Percentiles rank a stretch among this genome's conserved stretches.
These are phyloP conservation scores for Hypomecis atomaria DNA, from an alignment of 2,888 invertebrate genomes.

Conservation along the genomic window DNA sequence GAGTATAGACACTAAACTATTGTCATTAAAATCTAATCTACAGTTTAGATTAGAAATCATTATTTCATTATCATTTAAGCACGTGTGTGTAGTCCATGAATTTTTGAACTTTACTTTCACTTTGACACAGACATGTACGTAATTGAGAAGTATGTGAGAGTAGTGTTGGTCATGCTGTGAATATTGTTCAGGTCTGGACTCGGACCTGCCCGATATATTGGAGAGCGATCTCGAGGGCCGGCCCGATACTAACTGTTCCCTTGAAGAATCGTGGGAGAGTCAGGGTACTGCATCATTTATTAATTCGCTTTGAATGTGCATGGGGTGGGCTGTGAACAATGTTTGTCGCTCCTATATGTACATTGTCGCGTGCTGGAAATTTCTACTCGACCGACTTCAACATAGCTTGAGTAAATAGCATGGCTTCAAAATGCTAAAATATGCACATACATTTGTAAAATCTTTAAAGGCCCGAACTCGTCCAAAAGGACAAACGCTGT, in stretches of 20 bases:
- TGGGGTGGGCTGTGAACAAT: constrained; percentile 61
- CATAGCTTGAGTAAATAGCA: constrained; percentile 46
- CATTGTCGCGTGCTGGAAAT: constrained; percentile 39
- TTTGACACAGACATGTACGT: constrained; percentile 17
- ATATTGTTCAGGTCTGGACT: constrained; percentile 81
- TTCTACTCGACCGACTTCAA: constrained; percentile 32
- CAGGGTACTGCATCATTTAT: constrained; percentile 70
- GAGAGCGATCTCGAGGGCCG: constrained; percentile 80
- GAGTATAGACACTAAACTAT: neutral
- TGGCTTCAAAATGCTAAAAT: constrained; percentile 49
- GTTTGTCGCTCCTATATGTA: constrained; percentile 39
- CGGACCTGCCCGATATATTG: constrained; percentile 76
- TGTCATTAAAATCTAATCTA: neutral
- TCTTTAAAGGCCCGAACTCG: constrained; percentile 25
- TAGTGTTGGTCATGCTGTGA: constrained; percentile 52
- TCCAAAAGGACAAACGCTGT: constrained; percentile 39
- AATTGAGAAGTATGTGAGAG: constrained; percentile 14
- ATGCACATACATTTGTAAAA: constrained; percentile 43
- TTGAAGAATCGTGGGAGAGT: constrained; percentile 83
- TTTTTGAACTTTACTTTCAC: constrained; percentile 54
- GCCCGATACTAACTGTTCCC: constrained; percentile 82
- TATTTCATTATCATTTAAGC: constrained; percentile 31
- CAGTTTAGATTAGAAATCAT: constrained; percentile 11
- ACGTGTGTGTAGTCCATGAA: constrained; percentile 54
- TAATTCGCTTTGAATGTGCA: constrained; percentile 68